Base-by-base conservation (phyloP, 2,797 vertebrate species). In the Rhynchotus rufescens region DNA sequence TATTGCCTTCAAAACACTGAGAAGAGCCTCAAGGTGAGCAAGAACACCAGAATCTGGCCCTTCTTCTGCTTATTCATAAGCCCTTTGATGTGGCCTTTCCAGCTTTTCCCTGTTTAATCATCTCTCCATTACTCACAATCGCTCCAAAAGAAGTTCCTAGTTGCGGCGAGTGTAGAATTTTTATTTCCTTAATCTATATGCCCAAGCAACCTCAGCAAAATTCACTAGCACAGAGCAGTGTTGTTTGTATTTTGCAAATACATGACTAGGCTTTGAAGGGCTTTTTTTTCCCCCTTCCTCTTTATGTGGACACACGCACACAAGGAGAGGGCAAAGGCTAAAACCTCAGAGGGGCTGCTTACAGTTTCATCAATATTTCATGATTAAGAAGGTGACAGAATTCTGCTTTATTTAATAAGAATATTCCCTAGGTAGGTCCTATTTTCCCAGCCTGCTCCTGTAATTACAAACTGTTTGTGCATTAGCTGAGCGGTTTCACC, bases 321-420 rank as follows among this genome's bases (percentile, higher is more conserved):
- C 88, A 81, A 90, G 89, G 78, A 92, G 86, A 96, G 95, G 92
- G 86, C 95, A 96, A 95, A 96, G 95, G 95, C 80, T 92, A 94
- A 92, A 95, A 93, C 89, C 93, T 95, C 84, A 80, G 93, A 96
- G 76, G 77, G 86, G 38, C 72, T 89, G 93, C 93, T 96, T 96
- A 95, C 86, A 90, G 92, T 94, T 97, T 96, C 96, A 96, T 97
- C 97, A 96, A 96, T 96, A 97, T 96, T 97, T 97, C 94, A 94
- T 96, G 90, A 95, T 97, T 95, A 95, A 95, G 93, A 95, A 96
- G 96, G 96, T 96, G 96, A 96, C 96, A 96, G 94, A 94, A 96
- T 96, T 94, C 94, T 93, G 92, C 88, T 93, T 96, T 96, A 95
- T 97, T 96, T 97, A 96, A 96, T 96, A 96, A 95, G 92, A 94